Evolutionary conservation across 1,140 invertebrate genomes (phyloP).

Genomic region (Heliconius congener): DNA sequence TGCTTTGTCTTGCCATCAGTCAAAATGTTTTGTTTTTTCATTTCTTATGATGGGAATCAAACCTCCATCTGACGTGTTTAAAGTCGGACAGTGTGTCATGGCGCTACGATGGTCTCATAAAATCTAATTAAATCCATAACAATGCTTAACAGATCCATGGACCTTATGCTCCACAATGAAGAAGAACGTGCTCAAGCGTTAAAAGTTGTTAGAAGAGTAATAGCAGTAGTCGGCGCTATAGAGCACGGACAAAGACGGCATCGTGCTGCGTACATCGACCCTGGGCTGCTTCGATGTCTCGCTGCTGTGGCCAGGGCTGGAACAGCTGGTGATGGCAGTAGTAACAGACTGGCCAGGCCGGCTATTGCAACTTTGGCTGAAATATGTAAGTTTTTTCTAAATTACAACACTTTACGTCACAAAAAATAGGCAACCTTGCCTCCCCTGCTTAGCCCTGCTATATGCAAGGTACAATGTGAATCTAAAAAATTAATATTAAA

Average conservation of each 20-base stretch:
- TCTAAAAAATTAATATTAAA: background rate
- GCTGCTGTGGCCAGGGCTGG: slow-evolving; percentile 90
- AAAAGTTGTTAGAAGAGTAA: slow-evolving; percentile 87
- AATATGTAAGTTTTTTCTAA: slow-evolving; percentile 79
- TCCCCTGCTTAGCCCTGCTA: too few relatives aligned
- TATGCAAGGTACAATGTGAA: background rate
- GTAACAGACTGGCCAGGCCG: slow-evolving; percentile 89
- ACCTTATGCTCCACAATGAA: slow-evolving; percentile 92
- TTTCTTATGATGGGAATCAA: too few relatives aligned
- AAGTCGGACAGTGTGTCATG: too few relatives aligned
- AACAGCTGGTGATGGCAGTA: slow-evolving; percentile 58
- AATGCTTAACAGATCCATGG: slow-evolving; percentile 84
- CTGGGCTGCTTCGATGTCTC: slow-evolving; percentile 83
- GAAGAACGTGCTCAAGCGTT: slow-evolving; percentile 94
- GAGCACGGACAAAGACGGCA: slow-evolving; percentile 85
- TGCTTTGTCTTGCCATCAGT: too few relatives aligned
- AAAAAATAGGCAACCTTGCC: too few relatives aligned
- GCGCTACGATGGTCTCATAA: too few relatives aligned
- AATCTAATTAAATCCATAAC: too few relatives aligned
- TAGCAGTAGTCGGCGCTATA: slow-evolving; percentile 84
- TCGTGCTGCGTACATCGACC: slow-evolving; percentile 59
- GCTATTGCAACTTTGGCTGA: slow-evolving; percentile 93
- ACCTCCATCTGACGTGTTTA: too few relatives aligned
- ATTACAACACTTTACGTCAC: too few relatives aligned
- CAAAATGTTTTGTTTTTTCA: too few relatives aligned